These are phyloP conservation scores for Bembecia ichneumoniformis DNA, from an alignment of 2,888 invertebrate genomes.

Conservation along the genomic window DNA sequence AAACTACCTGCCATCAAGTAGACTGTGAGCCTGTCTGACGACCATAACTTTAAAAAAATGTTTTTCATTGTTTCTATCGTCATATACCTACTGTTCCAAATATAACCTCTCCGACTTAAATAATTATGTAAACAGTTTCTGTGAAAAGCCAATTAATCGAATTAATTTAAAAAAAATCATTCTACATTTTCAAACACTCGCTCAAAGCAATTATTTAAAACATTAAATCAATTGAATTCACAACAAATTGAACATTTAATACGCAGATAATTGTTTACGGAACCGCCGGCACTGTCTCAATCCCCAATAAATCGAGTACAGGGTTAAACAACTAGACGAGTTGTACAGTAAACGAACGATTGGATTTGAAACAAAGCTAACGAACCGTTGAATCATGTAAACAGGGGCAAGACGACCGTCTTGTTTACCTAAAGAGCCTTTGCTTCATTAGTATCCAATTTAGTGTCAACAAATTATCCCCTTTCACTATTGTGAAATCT, in stretches of 20 bases:
- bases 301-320: conserved; percentile 1
- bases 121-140: too few relatives aligned
- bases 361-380: conserved; percentile 70
- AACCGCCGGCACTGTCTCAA: not conserved
- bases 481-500: conserved; percentile 39
- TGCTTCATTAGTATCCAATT: conserved; percentile 73
- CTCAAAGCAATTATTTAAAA: too few relatives aligned
- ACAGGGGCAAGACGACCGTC: conserved; percentile 68
- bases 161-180: too few relatives aligned
- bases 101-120: too few relatives aligned
- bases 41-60: too few relatives aligned
- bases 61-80: too few relatives aligned
- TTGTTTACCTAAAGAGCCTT: conserved; percentile 71
- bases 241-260: not conserved
- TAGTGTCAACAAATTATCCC: conserved; percentile 69
- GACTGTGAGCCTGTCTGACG: too few relatives aligned
- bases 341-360: conserved; percentile 41
- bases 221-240: not conserved
- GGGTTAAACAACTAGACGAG: conserved; percentile 10
- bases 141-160: too few relatives aligned
- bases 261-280: not conserved
- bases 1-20: too few relatives aligned
- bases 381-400: conserved; percentile 70
- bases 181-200: too few relatives aligned
- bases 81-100: too few relatives aligned